Evolutionary conservation across 2,797 vertebrate species (phyloP).

Genomic region (Limosa lapponica): DNA sequence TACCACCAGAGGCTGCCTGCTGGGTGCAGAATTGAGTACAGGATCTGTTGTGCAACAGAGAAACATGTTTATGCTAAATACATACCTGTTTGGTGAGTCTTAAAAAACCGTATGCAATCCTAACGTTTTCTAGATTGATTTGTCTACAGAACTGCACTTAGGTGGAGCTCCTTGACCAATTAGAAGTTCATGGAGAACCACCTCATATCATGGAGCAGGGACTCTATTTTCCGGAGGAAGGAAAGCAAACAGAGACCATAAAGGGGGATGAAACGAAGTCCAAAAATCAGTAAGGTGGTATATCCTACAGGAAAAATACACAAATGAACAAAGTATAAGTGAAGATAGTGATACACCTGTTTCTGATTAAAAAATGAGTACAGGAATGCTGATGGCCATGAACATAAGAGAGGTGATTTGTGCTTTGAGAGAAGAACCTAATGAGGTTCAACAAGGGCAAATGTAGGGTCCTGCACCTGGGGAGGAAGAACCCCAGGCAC

Average conservation of each 20-base stretch:
- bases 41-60: not conserved
- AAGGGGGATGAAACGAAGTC: not conserved
- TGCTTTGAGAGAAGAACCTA: not conserved
- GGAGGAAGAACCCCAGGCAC: too few relatives aligned
- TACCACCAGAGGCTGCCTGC: not conserved
- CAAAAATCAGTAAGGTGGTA: not conserved
- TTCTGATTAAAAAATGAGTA: not conserved
- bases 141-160: not conserved
- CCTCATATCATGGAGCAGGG: not conserved
- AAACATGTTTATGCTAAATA: not conserved
- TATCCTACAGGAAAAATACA: not conserved
- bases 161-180: not conserved
- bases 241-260: not conserved
- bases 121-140: not conserved
- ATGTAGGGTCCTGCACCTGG: too few relatives aligned
- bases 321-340: not conserved
- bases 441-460: too few relatives aligned
- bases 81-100: not conserved
- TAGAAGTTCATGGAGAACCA: not conserved
- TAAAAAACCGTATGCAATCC: not conserved
- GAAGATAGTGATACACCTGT: not conserved
- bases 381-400: not conserved
- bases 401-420: not conserved
- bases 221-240: not conserved
- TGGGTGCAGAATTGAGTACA: not conserved